Conservation (phyloP, 2,888 invertebrate species). For the Pteria penguin region DNA sequence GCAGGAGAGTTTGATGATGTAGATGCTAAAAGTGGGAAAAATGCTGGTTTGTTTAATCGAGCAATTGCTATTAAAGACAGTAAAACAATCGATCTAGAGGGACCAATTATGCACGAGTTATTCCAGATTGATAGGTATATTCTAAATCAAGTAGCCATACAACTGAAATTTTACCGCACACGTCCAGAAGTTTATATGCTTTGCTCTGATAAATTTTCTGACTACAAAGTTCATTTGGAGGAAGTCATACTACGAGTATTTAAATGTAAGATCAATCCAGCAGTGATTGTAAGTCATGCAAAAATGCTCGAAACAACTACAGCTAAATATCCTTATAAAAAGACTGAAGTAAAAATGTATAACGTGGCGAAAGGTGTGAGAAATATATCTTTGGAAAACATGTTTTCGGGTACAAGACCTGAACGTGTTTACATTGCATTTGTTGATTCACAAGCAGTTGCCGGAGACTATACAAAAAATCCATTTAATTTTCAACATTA, state of each 20-base stretch:
- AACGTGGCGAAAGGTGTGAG: conserved; percentile 32
- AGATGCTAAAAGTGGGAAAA: conserved; percentile 5
- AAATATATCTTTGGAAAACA: conserved; percentile 36
- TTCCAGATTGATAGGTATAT: conserved; percentile 20
- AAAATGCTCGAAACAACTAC: conserved; percentile 35
- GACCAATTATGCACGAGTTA: conserved; percentile 27
- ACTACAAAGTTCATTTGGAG: conserved; percentile 26
- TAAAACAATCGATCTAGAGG: conserved; percentile 40
- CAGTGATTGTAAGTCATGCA: conserved; percentile 29
- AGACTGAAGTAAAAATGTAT: conserved; percentile 25
- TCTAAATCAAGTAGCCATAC: conserved; percentile 34
- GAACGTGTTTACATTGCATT: conserved; percentile 38
- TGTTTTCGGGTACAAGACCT: conserved; percentile 44
- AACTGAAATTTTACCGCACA: conserved; percentile 27
- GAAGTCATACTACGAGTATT: conserved; percentile 32
- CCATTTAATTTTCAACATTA: conserved; percentile 46
- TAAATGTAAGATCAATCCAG: conserved; percentile 7
- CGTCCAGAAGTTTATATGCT: conserved; percentile 12
- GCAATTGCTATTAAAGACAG: conserved; percentile 14
- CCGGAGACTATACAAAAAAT: conserved; percentile 41
- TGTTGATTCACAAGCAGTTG: conserved; percentile 36
- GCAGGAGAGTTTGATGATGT: conserved; percentile 16
- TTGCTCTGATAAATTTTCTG: not conserved
- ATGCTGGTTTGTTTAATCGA: conserved; percentile 32
- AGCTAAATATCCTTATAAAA: conserved; percentile 33